Base-by-base conservation (phyloP, 2,888 invertebrate species). In the Plusia festucae region DNA sequence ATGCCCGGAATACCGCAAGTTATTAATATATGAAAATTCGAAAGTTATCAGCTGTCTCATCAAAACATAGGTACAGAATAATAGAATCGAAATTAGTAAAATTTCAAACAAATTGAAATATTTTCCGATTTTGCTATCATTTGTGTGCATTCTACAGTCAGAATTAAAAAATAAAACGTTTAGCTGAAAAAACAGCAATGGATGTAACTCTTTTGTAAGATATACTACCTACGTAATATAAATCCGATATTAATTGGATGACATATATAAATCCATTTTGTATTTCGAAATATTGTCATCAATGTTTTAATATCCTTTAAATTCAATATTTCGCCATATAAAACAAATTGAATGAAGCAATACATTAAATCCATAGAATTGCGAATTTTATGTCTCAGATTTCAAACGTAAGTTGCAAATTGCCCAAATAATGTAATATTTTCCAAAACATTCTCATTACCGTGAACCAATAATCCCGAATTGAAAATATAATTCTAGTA, bases 401-500 rank as follows among this genome's bases (percentile, higher is more conserved):
- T 40, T 40, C 0, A 40, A n/a, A 4, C 5, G 7, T 5, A 0
- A 6, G 0, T n/a, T 6, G n/a, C n/a, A n/a, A n/a, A n/a, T n/a
- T n/a, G 15, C n/a, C 13, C 0, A 34, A 40, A n/a, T 40, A 40
- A 40, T 13, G 6, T 40, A 11, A n/a, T 40, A 40, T 40, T 40
- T 27, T 40, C 40, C n/a, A 5, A n/a, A n/a, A 40, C 4, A n/a
- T n/a, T 40, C 40, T 49, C 18, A 53, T 53, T 53, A 20, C 27
- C 52, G 22, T 18, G n/a, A 56, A 18, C 46, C 11, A 53, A 56
- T 79, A 79, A 76, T 73, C 54, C 15, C 18, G 9, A 57, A 64
- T 54, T 76, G 55, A 53, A 68, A 79, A 79, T 65, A 67, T 70
- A 76, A 63, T 63, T 68, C 52, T 32, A 44, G 64, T 69, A 70